Evolutionary conservation across 2,113 vertebrate genomes (phyloP), one percentile per base, ranked within the genome.

Genomic region (Myiozetetes cayanensis): DNA sequence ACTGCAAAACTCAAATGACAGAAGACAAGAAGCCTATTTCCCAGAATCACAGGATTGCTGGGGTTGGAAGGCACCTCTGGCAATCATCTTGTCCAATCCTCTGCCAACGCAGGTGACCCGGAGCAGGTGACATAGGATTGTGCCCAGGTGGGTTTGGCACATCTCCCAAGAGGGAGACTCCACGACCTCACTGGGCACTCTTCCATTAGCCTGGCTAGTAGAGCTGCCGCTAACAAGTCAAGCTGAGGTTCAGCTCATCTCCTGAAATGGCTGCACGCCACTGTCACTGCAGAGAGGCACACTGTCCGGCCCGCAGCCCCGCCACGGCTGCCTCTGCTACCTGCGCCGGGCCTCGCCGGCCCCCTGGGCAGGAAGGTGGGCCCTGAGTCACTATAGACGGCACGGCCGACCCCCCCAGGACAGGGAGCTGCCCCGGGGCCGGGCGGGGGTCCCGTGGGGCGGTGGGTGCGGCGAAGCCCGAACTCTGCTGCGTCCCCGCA

Each of bases 401-500:
- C 59, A 2, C 2, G 6, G 27, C 55, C 41, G 5, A 14, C 6
- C 20, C 27, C 39, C 1, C 3, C 14, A 3, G 4, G 1, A 5
- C 35, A 4, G 9, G 18, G 1, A 62, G 10, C 23, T 6, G 5
- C 5, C 31, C 33, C 20, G 0, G 20, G 15, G 12, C 9, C 20
- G 2, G 4, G 15, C 19, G 2, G 3, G 4, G 1, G 2, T 1
- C 6, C 17, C 2, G 4, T 22, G 1, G 12, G 6, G 2, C 52
- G 3, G 14, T 6, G 2, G 1, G 3, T 0, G 3, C 22, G 4
- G 43, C 6, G 9, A 7, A 5, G 0, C 2, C 22, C 2, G 0
- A 0, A 1, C 41, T 1, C 4, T 0, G 2, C 31, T 20, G 1
- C 41, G n/a, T 13, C 8, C 22, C 74, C 28, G 2, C 81, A 91